phyloP scores from a whole-genome alignment of 2,113 vertebrate species.

The Tychaedon coryphoeus region DNA sequence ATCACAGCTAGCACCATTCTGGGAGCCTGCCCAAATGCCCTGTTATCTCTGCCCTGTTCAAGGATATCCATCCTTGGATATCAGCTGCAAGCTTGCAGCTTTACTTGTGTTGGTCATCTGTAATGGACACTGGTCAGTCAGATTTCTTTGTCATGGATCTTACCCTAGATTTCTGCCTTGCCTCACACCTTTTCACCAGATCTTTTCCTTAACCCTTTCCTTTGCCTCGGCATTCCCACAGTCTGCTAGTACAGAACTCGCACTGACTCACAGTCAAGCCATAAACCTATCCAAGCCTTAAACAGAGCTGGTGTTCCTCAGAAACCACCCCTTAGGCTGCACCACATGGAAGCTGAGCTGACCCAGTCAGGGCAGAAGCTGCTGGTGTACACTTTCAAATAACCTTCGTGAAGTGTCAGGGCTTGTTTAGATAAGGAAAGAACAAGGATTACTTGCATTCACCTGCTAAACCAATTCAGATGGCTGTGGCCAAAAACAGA shows the following conservation, averaged over 20 bases:
- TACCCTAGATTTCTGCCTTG: neutral
- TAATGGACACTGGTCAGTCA: neutral
- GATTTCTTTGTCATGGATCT: neutral
- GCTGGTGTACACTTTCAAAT: neutral
- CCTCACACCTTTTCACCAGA: neutral
- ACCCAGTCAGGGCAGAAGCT: neutral
- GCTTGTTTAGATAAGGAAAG: neutral
- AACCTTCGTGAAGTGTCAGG: neutral
- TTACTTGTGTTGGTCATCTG: neutral
- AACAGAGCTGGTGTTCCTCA: neutral
- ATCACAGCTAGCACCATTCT: neutral
- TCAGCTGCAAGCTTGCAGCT: neutral
- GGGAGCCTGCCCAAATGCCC: neutral
- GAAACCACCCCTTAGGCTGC: neutral
- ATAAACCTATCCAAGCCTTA: neutral
- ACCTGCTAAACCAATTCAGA: neutral
- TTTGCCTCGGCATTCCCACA: neutral
- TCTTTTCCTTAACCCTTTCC: neutral
- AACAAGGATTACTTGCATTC: neutral
- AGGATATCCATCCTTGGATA: neutral
- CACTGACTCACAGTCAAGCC: neutral
- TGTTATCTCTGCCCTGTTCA: neutral
- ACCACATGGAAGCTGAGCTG: neutral
- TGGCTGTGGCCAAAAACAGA: neutral
- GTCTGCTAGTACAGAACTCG: neutral